Evolutionary conservation across 2,797 vertebrate genomes (phyloP).

Genomic region (Zalophus californianus): DNA sequence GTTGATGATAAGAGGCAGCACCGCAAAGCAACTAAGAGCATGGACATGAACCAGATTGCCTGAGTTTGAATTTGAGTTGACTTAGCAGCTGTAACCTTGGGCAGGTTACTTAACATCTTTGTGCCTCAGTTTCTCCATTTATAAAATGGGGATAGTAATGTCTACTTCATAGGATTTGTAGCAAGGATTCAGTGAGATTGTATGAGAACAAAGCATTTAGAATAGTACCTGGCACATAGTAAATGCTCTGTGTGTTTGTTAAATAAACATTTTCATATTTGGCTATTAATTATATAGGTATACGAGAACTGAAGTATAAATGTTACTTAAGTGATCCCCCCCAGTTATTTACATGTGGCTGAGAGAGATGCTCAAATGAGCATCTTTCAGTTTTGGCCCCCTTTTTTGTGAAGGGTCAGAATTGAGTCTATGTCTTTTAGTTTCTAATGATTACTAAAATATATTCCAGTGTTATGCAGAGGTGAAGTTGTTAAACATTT

Average conservation of each 20-base stretch:
- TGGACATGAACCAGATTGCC: background rate
- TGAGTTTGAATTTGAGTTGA: constrained; percentile 16
- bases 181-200: background rate
- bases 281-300: background rate
- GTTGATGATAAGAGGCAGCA: background rate
- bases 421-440: constrained; percentile 33
- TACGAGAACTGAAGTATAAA: constrained; percentile 36
- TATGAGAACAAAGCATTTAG: background rate
- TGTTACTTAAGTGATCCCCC: background rate
- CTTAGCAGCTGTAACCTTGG: background rate
- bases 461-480: background rate
- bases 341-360: constrained; percentile 31
- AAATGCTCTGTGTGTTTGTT: background rate
- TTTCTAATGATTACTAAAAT: constrained; percentile 58
- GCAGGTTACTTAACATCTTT: background rate
- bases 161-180: background rate
- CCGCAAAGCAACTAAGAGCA: background rate
- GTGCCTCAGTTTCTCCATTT: background rate
- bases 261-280: constrained; percentile 32
- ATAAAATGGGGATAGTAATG: background rate
- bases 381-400: background rate
- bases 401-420: background rate
- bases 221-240: background rate
- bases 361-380: background rate
- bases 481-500: constrained; percentile 4